These are phyloP conservation scores for Bicyclus anynana DNA, from an alignment of 1,140 invertebrate genomes.

Conservation along the genomic window DNA sequence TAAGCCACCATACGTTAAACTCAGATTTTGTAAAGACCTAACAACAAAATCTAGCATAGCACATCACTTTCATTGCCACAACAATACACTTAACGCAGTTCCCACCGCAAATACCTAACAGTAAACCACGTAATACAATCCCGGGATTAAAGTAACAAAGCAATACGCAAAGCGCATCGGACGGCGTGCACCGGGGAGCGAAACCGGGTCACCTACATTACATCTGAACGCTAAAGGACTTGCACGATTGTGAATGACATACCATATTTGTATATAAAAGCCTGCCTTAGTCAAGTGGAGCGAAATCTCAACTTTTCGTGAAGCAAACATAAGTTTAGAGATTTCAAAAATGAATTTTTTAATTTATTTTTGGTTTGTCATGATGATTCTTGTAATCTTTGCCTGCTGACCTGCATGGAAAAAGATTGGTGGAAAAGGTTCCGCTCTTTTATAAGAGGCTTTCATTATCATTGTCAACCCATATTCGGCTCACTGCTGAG, in stretches of 20 bases:
- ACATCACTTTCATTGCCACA: not conserved
- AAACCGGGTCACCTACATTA: slow-evolving; percentile 47
- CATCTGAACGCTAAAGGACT: slow-evolving; percentile 28
- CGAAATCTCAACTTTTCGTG: not conserved
- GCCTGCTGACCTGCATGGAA: too few species aligned
- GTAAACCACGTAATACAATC: slow-evolving; percentile 18
- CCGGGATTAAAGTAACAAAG: slow-evolving; percentile 20
- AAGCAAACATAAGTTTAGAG: too few species aligned
- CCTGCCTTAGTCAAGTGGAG: not conserved
- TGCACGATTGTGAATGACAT: slow-evolving; percentile 21
- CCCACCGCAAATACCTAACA: slow-evolving; percentile 10
- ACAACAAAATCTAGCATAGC: too few species aligned
- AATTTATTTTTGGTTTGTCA: too few species aligned
- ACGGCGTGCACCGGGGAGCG: slow-evolving; percentile 17
- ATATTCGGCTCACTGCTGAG: too few species aligned
- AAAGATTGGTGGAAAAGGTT: too few species aligned
- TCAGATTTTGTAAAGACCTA: too few species aligned
- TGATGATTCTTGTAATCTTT: too few species aligned
- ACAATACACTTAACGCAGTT: slow-evolving; percentile 9
- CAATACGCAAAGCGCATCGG: slow-evolving; percentile 26
- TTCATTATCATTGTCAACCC: too few species aligned
- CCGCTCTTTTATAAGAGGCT: too few species aligned
- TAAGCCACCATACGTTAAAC: too few species aligned
- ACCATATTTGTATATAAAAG: slow-evolving; percentile 10
- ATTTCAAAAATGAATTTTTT: too few species aligned